Base-by-base conservation (phyloP, 2,113 vertebrate genomes). In the Ramphastos sulfuratus region DNA sequence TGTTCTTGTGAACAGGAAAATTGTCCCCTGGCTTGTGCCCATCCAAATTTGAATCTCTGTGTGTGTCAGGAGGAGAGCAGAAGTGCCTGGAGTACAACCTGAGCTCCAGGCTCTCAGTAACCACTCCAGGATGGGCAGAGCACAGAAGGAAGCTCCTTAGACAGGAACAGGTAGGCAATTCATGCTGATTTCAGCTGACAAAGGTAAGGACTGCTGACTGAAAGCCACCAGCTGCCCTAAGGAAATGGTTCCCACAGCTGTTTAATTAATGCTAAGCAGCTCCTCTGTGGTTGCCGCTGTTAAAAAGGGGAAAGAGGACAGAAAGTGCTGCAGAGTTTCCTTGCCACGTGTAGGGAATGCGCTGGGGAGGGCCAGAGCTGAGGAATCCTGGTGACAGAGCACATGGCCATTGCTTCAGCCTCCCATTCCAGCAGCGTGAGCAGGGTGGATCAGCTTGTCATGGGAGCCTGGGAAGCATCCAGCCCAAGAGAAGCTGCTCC, bases 261-360 rank as follows among this genome's bases (percentile, higher is more conserved):
- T 15, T 73, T 84, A 87, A 95, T 87, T 87, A 81, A 87, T 64
- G 78, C 28, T 64, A 69, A 92, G 76, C 89, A 89, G 94, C 75
- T 21, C 35, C 31, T 79, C 63, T 72, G 78, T 66, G 63, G 44
- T 15, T 18, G 39, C 17, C 66, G 59, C 10, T 85, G n/a, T 39
- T n/a, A 50, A 33, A 28, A 30, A 27, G 33, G 23, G 13, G 44
- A 11, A 30, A 25, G 7, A 58, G 44, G 31, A 42, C 37, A 70
- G 21, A 28, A 37, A 59, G 15, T 7, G 30, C 15, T 15, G 37
- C 33, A 44, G 65, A 55, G 73, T 81, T 81, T 64, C 79, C 73
- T 87, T 55, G 44, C 74, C 78, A 81, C 70, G 12, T 55, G 50
- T 77, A 11, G 55, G 48, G 69, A 80, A 72, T 5, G 4, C 15